Evolutionary conservation across 1,140 invertebrate genomes (phyloP).

Genomic region (Drosophila ohnishii): DNA sequence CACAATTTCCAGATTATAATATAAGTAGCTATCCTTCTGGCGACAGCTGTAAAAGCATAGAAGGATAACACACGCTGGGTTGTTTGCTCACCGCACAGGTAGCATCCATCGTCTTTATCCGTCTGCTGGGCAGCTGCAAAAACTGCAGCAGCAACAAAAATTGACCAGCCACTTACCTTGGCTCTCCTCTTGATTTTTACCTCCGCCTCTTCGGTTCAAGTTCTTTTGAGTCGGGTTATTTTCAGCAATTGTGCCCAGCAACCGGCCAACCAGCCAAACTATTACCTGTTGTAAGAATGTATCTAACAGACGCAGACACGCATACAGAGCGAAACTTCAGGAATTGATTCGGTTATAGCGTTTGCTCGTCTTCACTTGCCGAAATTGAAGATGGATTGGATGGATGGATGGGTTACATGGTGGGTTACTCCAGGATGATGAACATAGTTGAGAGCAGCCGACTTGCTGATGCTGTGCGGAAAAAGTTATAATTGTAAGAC

Average conservation of each 20-base stretch:
- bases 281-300: constrained; percentile 76
- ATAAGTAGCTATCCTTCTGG: constrained; percentile 5
- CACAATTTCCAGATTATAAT: not conserved
- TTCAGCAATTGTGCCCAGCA: constrained; percentile 54
- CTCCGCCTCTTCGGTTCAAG: not conserved
- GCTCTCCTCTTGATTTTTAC: constrained; percentile 7
- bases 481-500: constrained; percentile 39
- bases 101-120: constrained; percentile 48
- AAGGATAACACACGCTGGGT: constrained; percentile 34
- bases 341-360: constrained; percentile 30
- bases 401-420: constrained; percentile 9
- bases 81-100: constrained; percentile 37
- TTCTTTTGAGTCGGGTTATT: constrained; percentile 55
- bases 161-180: constrained; percentile 53
- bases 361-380: constrained; percentile 22
- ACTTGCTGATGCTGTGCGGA: constrained; percentile 24
- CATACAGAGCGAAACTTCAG: constrained; percentile 1
- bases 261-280: constrained; percentile 15
- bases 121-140: constrained; percentile 40
- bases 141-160: constrained; percentile 49
- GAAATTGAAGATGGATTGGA: constrained; percentile 39
- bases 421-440: not conserved
- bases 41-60: constrained; percentile 7
- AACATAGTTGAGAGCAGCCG: not conserved
- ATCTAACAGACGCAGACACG: constrained; percentile 50